Evolutionary conservation across 2,888 invertebrate genomes (phyloP).

Genomic region (Caenorhabditis becei): DNA sequence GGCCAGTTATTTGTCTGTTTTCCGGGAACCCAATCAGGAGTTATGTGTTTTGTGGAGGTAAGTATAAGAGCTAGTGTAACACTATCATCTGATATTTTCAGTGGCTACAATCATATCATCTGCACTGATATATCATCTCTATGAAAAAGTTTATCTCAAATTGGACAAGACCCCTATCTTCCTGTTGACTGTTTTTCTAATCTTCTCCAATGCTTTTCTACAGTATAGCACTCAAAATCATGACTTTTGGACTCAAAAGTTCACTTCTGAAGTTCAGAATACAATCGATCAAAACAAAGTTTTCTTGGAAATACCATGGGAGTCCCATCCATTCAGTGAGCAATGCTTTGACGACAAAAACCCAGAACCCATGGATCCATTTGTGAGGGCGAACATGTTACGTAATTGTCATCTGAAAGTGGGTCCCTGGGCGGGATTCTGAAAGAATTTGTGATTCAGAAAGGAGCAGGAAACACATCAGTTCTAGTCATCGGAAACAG

Average conservation of each 20-base stretch:
- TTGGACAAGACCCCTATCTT: neutral
- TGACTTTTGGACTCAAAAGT: constrained; percentile 11
- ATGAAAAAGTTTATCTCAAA: constrained; percentile 30
- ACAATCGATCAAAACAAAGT: constrained; percentile 13
- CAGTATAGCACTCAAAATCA: constrained; percentile 23
- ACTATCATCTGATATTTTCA: constrained; percentile 5
- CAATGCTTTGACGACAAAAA: neutral
- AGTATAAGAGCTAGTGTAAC: neutral
- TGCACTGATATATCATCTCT: constrained; percentile 20
- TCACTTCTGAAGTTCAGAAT: constrained; percentile 6
- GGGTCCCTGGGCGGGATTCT: neutral
- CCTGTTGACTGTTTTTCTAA: neutral
- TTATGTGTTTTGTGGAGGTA: constrained; percentile 19
- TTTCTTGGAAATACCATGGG: neutral
- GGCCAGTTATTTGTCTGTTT: constrained; percentile 41
- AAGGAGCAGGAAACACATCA: neutral
- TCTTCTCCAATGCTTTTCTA: constrained; percentile 16
- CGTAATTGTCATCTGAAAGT: neutral
- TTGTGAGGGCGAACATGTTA: neutral
- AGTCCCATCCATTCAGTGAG: neutral
- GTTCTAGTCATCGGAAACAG: neutral
- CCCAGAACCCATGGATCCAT: neutral
- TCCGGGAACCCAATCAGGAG: neutral
- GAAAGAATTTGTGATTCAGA: neutral
- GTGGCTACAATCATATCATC: constrained; percentile 16